Percentiles rank a stretch among this genome's conserved stretches.
Evolutionary conservation across 2,888 invertebrate genomes (phyloP).

Genomic region (Amphimallon solstitiale): DNA sequence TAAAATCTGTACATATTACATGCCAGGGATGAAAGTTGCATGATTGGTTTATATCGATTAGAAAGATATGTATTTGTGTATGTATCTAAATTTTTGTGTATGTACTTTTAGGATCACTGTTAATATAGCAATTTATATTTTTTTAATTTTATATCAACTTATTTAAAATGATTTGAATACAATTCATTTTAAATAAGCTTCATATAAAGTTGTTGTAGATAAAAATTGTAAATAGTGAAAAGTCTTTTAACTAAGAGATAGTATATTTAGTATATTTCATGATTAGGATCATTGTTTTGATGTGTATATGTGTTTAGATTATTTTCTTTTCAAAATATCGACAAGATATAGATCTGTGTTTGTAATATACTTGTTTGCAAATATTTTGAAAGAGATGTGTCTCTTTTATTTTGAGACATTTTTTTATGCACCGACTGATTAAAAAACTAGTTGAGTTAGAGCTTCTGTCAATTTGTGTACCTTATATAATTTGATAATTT

Average conservation of each 20-base stretch:
- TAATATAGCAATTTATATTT: constrained; percentile 23
- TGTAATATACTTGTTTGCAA: not conserved
- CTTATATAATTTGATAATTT: constrained; percentile 29
- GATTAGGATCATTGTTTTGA: constrained; percentile 13
- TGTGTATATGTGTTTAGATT: constrained; percentile 5
- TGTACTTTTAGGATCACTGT: constrained; percentile 13
- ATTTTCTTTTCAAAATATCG: constrained; percentile 20
- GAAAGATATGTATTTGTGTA: constrained; percentile 2
- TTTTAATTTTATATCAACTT: constrained; percentile 24
- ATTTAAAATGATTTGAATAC: constrained; percentile 21
- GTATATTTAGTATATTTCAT: constrained; percentile 22
- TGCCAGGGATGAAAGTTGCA: constrained; percentile 23
- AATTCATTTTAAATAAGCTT: constrained; percentile 24
- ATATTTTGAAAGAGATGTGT: constrained; percentile 14
- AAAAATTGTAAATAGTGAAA: constrained; percentile 32
- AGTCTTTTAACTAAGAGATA: constrained; percentile 32
- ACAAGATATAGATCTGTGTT: not conserved
- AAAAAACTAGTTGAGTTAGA: constrained; percentile 31
- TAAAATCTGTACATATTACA: constrained; percentile 17
- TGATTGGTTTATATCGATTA: not conserved
- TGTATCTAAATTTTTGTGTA: not conserved
- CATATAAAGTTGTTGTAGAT: constrained; percentile 32
- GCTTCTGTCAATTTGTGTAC: constrained; percentile 36
- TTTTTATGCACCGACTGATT: constrained; percentile 40
- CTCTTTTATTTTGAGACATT: constrained; percentile 22